phyloP scores from a whole-genome alignment of 2,113 vertebrate genomes.

The Campylomormyrus tamandua region DNA sequence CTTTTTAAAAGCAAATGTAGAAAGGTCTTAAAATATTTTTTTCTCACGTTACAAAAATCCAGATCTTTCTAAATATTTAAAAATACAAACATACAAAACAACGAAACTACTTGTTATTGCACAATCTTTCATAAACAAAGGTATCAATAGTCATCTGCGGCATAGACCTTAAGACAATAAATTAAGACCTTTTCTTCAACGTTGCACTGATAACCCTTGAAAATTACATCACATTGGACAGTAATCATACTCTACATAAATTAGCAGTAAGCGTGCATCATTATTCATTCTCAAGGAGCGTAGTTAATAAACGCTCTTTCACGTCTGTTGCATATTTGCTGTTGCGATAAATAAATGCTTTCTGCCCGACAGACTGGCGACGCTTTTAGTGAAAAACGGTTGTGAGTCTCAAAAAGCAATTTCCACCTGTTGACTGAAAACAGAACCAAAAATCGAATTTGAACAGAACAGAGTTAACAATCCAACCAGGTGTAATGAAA shows the following conservation, averaged over 20 bases:
- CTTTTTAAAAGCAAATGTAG: slow-evolving; percentile 61
- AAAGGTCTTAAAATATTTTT: slow-evolving; percentile 61
- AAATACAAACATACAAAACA: slow-evolving; percentile 74
- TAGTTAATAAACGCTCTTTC: slow-evolving; percentile 33
- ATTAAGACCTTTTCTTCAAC: slow-evolving; percentile 61
- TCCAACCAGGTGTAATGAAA: slow-evolving; percentile 42
- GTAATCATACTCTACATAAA: slow-evolving; percentile 56
- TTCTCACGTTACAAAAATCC: slow-evolving; percentile 57
- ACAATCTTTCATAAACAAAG: slow-evolving; percentile 63
- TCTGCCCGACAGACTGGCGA: slow-evolving; percentile 36
- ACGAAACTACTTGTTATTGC: slow-evolving; percentile 65
- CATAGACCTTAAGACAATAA: slow-evolving; percentile 55
- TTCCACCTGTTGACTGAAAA: slow-evolving; percentile 34
- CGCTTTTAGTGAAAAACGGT: slow-evolving; percentile 14
- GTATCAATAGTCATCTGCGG: slow-evolving; percentile 50
- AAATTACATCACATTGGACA: slow-evolving; percentile 58
- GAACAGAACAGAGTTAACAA: slow-evolving; percentile 36
- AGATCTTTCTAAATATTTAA: slow-evolving; percentile 57
- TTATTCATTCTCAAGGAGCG: slow-evolving; percentile 31
- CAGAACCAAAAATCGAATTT: slow-evolving; percentile 45
- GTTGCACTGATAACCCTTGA: slow-evolving; percentile 42
- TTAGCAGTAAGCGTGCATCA: slow-evolving; percentile 48
- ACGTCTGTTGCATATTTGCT: slow-evolving; percentile 25
- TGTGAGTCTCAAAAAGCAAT: slow-evolving; percentile 19
- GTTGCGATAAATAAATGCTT: slow-evolving; percentile 49